Evolutionary conservation across 2,113 vertebrate species (phyloP), one percentile per base, ranked within the genome.

Genomic region (Sceloporus tristichus): DNA sequence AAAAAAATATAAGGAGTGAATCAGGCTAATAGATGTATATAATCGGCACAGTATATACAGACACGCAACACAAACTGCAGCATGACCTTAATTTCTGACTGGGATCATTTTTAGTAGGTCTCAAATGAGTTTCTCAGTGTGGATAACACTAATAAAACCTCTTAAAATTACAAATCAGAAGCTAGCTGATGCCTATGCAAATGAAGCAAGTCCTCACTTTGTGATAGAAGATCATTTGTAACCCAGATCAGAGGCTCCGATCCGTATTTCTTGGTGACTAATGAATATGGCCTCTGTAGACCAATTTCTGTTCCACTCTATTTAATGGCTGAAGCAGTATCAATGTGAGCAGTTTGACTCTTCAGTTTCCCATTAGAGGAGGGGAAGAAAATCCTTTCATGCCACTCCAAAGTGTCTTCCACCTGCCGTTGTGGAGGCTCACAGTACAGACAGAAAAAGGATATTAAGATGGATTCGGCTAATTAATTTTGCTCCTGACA

Each of bases 381-480:
- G 42, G 74, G 42, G 71, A 87, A 92, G 91, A 94, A 91, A 91
- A 95, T 76, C 85, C 89, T 97, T 95, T 97, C 92, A 89, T 79
- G 25, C 90, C 93, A 95, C 95, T 96, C 95, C 68, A 90, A 96
- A 92, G 95, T 95, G 95, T 97, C 96, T 97, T 97, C 95, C 91
- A 98, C 97, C 96, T 98, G 96, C 96, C 95, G 94, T 98, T 91
- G 16, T 94, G 87, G 94, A 94, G 89, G 85, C 93, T 97, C 94
- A 92, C 93, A 91, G 89, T 94, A 93, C 91, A 95, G 95, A 96
- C 96, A 95, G 96, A 93, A 97, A 94, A 86, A 97, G 94, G 91
- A 95, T 97, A 96, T 97, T 97, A 97, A 98, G 98, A 97, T 97
- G 96, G 97, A 98, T 98, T 97, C 93, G 95, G 94, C 95, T 97